phyloP scores from a whole-genome alignment of 2,113 vertebrate species.

The Emberiza fucata region DNA sequence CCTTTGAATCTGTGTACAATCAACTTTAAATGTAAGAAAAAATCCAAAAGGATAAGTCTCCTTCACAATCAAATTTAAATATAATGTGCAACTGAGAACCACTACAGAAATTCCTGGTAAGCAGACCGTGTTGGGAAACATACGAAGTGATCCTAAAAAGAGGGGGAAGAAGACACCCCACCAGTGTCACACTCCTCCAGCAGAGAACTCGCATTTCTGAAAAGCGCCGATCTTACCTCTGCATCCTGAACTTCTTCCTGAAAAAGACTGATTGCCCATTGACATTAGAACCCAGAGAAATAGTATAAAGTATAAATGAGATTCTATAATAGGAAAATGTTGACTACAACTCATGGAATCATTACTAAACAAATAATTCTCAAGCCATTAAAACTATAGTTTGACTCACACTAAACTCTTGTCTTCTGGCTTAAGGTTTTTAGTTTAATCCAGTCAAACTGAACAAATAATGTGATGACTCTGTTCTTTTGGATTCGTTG shows the following conservation, averaged over 20 bases:
- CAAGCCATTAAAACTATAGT: background rate
- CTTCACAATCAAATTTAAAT: background rate
- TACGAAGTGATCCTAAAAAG: background rate
- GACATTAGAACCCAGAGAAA: background rate
- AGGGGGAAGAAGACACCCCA: accelerated
- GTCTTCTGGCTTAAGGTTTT: background rate
- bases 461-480: background rate
- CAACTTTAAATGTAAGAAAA: background rate
- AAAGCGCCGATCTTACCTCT: background rate
- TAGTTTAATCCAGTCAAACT: background rate
- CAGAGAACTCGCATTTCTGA: background rate
- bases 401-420: background rate
- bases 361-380: background rate
- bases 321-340: background rate
- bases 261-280: background rate
- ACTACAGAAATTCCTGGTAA: background rate
- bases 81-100: background rate
- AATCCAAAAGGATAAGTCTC: background rate
- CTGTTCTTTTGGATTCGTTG: background rate
- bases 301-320: background rate
- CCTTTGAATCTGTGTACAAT: background rate
- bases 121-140: accelerated
- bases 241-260: accelerated
- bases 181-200: accelerated
- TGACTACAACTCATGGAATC: background rate